A percentile compares a stretch with the other conserved stretches of the same genome.
Conservation (phyloP, 2,113 vertebrate species). For the Chrysochloris asiatica region DNA sequence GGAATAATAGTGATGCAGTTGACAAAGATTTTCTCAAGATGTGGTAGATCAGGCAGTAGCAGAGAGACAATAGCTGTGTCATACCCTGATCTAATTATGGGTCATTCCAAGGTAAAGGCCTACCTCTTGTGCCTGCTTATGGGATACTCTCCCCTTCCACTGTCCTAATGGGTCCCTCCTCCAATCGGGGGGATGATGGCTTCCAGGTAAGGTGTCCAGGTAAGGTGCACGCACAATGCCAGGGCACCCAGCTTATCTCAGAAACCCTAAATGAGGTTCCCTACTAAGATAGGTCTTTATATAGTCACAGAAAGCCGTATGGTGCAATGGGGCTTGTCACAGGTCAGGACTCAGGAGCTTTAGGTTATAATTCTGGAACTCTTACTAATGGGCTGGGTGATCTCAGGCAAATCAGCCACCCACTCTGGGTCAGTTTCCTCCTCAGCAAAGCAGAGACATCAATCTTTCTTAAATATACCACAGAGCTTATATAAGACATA, state of each 20-base stretch:
- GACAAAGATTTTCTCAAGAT: too few relatives aligned
- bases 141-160: too few relatives aligned
- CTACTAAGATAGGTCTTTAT: background rate
- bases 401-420: background rate
- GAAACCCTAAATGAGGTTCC: background rate
- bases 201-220: background rate
- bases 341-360: background rate
- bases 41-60: too few relatives aligned
- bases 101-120: too few relatives aligned
- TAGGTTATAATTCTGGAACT: constrained; percentile 14
- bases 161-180: background rate
- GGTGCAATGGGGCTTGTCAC: background rate
- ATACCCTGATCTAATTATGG: too few relatives aligned
- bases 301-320: background rate
- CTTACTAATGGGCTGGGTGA: background rate
- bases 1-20: too few relatives aligned
- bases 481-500: background rate
- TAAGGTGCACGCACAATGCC: background rate
- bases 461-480: background rate
- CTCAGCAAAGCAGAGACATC: background rate
- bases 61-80: too few relatives aligned
- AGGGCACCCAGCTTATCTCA: background rate
- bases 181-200: background rate
- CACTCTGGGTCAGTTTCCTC: background rate
- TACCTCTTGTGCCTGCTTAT: too few relatives aligned